Evolutionary conservation across 2,888 invertebrate species (phyloP).

Genomic region (Dryomyza anilis): DNA sequence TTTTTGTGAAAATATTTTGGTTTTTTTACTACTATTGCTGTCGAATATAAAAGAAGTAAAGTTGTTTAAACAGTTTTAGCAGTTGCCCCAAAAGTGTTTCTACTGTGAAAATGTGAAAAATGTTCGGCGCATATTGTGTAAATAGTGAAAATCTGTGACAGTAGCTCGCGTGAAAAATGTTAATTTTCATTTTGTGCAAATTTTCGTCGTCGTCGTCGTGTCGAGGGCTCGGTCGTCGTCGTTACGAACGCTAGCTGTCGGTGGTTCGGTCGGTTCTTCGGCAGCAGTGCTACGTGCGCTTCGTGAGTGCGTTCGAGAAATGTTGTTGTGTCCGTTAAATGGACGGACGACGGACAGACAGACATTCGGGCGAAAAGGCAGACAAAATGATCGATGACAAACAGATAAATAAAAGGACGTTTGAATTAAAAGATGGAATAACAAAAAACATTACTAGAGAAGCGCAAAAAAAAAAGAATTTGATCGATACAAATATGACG

Average conservation of each 20-base stretch:
- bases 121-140: not conserved
- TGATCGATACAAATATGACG: too few species aligned
- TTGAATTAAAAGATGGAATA: too few species aligned
- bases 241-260: too few species aligned
- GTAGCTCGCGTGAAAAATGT: not conserved
- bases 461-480: too few species aligned
- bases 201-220: conserved; percentile 1
- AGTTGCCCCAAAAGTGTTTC: too few species aligned
- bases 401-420: too few species aligned
- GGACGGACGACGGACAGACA: not conserved
- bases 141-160: not conserved
- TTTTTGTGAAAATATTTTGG: conserved; percentile 20
- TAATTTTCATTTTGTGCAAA: conserved; percentile 19
- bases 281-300: conserved; percentile 9
- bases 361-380: not conserved
- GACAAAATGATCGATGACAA: too few species aligned
- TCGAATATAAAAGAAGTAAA: too few species aligned
- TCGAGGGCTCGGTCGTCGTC: conserved; percentile 8
- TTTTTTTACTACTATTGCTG: not conserved
- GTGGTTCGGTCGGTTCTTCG: not conserved
- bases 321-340: conserved; percentile 11
- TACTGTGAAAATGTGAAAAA: not conserved
- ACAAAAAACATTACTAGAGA: too few species aligned
- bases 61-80: too few species aligned
- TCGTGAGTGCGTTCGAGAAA: not conserved